Evolutionary conservation across 1,140 invertebrate species (phyloP), one percentile per base, ranked within the genome.

Genomic region (Chymomyza costata): DNA sequence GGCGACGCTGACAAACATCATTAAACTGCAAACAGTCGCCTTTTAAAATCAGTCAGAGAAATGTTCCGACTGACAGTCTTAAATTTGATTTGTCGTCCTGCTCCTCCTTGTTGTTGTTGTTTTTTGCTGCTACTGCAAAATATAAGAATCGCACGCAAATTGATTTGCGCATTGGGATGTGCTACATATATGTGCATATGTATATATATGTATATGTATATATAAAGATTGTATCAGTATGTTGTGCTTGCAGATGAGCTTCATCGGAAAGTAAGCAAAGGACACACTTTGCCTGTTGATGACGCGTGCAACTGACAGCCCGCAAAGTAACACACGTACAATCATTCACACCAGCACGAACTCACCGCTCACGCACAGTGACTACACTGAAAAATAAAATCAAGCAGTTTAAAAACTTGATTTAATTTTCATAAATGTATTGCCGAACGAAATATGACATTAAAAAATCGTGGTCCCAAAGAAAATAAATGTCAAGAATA

Each of bases 1-100:
- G 45, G 17, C 62, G 62, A 62, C 59, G 50, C 39, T 50, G 56
- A 65, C 65, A 67, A 64, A 66, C 65, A 64, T 60, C 60, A 67
- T 64, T 67, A 64, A 55, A 55, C 65, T 43, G 30, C 59, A 65
- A 61, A 65, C 58, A 62, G 57, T 54, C 50, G 37, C 34, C 45
- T 43, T 39, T 17, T 38, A 41, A 31, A 19, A 15, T 25, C 47
- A 18, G 1, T 13, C 41, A 28, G 35, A 25, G n/a, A n/a, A n/a
- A n/a, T n/a, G n/a, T n/a, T n/a, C n/a, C n/a, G 21, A 8, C 53
- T 55, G 45, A 25, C 30, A 41, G 17, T 38, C 32, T 34, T 34
- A 34, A 41, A 47, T 61, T 50, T 50, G 53, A 62, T 62, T 57
- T 57, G 52, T 25, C 21, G 21, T 25, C 8, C 3, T 25, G 3